Percentiles rank a stretch among this genome's conserved stretches.
phyloP scores from a whole-genome alignment of 2,888 invertebrate species.

The Chydorus sphaericus region DNA sequence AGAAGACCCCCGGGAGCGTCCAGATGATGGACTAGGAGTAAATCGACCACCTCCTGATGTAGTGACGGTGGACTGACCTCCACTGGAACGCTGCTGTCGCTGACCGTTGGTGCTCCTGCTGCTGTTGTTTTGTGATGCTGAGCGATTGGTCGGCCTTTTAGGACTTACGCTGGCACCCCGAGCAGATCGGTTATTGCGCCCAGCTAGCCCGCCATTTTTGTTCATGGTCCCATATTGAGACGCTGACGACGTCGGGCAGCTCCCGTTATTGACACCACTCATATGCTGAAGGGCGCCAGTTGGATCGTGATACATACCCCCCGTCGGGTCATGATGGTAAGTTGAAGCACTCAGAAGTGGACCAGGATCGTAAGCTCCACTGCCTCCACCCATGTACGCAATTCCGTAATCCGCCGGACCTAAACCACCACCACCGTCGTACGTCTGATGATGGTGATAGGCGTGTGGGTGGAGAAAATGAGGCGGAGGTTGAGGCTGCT shows the following conservation, averaged over 20 bases:
- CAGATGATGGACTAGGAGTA: conserved; percentile 16
- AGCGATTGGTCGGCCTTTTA: conserved; percentile 10
- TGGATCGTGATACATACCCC: too few relatives aligned
- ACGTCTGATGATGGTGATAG: conserved; percentile 4
- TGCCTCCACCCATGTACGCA: background rate
- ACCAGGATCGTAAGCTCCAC: background rate
- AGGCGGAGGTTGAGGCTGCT: conserved; percentile 25
- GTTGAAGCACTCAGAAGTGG: background rate
- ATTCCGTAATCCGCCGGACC: background rate
- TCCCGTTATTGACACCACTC: too few relatives aligned
- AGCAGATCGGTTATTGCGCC: background rate
- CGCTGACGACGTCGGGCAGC: background rate
- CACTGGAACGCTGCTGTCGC: background rate
- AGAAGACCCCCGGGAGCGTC: conserved; percentile 10
- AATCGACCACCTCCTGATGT: conserved; percentile 5
- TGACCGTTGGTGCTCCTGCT: background rate
- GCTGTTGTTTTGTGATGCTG: conserved; percentile 2
- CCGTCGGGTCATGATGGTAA: background rate
- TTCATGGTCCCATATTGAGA: background rate
- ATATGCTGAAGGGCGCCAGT: too few relatives aligned
- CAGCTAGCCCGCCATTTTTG: background rate
- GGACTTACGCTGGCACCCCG: conserved; percentile 12
- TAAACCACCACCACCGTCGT: too few relatives aligned
- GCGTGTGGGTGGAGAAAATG: conserved; percentile 27
- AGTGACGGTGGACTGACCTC: background rate